Conservation (phyloP, 2,888 invertebrate genomes). For the Cylindroiulus punctatus region DNA sequence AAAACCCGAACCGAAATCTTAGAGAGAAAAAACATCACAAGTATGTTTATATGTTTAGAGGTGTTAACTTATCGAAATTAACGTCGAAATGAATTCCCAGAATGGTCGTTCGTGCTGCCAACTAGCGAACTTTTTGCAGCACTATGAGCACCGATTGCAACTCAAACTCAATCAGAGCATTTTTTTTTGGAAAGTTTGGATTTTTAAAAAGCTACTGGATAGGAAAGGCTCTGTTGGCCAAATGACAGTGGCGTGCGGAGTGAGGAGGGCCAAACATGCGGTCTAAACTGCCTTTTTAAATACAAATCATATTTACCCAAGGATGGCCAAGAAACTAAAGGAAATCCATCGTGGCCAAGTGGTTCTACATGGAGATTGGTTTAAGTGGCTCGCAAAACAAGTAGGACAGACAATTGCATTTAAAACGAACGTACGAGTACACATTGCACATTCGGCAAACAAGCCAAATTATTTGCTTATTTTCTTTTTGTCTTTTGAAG, state of each 20-base stretch:
- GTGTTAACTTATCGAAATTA: slow-evolving; percentile 36
- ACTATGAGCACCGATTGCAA: not conserved
- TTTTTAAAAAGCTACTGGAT: not conserved
- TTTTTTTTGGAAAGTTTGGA: not conserved
- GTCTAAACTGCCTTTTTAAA: slow-evolving; percentile 34
- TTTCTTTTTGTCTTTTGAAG: slow-evolving; percentile 45
- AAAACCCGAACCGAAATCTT: slow-evolving; percentile 9
- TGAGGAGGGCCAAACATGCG: slow-evolving; percentile 32
- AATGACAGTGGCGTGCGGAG: slow-evolving; percentile 1
- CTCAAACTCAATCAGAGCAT: slow-evolving; percentile 12
- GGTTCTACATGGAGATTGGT: slow-evolving; percentile 43
- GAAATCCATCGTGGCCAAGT: slow-evolving; percentile 43
- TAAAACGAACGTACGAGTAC: slow-evolving; percentile 37
- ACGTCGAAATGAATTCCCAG: slow-evolving; percentile 40
- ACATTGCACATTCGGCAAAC: slow-evolving; percentile 45
- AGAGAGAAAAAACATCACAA: not conserved
- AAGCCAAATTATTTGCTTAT: slow-evolving; percentile 43
- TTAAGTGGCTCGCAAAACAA: slow-evolving; percentile 44
- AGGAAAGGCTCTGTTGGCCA: slow-evolving; percentile 1
- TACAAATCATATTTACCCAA: slow-evolving; percentile 47
- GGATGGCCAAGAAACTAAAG: slow-evolving; percentile 45
- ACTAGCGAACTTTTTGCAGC: not conserved
- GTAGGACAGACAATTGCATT: slow-evolving; percentile 44
- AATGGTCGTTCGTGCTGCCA: slow-evolving; percentile 21
- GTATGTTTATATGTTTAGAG: slow-evolving; percentile 25